Conservation (phyloP, 2,888 invertebrate genomes). For the Drosophila kanekoi region DNA sequence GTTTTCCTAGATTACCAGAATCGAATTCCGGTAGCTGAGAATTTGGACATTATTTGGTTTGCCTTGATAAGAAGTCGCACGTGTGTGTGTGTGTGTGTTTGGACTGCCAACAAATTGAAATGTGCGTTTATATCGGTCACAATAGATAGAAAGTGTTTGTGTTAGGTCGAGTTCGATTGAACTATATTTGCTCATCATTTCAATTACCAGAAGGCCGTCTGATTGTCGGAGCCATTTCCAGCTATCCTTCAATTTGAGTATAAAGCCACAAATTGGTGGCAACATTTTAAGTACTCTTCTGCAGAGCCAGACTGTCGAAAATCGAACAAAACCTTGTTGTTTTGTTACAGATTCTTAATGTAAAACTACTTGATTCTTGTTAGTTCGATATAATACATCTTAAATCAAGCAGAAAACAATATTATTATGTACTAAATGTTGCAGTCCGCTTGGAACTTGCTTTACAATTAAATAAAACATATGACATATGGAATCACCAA, state of each 20-base stretch:
- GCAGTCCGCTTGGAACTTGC: too few relatives aligned
- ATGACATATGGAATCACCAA: too few relatives aligned
- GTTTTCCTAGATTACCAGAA: slow-evolving; percentile 60
- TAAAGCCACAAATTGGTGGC: too few relatives aligned
- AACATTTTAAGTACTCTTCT: too few relatives aligned
- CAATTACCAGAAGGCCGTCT: slow-evolving; percentile 1
- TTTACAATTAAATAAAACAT: too few relatives aligned
- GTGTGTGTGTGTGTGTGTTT: slow-evolving; percentile 17
- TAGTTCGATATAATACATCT: too few relatives aligned
- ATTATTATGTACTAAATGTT: too few relatives aligned
- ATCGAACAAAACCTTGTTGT: too few relatives aligned
- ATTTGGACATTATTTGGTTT: slow-evolving; percentile 49
- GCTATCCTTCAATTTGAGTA: neutral
- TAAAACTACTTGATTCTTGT: too few relatives aligned
- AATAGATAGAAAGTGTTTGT: slow-evolving; percentile 28
- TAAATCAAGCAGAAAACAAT: too few relatives aligned
- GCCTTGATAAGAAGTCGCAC: slow-evolving; percentile 41
- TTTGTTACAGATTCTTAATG: too few relatives aligned
- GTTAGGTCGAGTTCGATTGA: slow-evolving; percentile 2
- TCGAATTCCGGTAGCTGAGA: slow-evolving; percentile 71
- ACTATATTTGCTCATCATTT: slow-evolving; percentile 8
- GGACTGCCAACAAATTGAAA: slow-evolving; percentile 26
- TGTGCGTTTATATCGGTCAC: slow-evolving; percentile 22
- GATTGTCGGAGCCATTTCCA: neutral
- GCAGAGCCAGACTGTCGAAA: too few relatives aligned